phyloP scores from a whole-genome alignment of 2,113 vertebrate genomes.

The Urocitellus parryii region DNA sequence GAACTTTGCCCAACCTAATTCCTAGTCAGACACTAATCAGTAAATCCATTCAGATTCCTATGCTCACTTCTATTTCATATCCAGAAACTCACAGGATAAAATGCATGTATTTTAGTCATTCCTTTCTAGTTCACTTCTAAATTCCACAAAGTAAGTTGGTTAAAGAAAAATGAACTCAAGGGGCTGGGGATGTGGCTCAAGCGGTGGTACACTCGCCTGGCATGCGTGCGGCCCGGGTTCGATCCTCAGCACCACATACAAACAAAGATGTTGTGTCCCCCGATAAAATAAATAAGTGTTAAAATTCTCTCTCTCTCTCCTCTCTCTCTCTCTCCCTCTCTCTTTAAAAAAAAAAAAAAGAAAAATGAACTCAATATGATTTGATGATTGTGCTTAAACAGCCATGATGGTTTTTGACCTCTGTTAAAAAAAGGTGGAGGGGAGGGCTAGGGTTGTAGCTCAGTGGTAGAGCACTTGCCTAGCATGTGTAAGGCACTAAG shows the following conservation, averaged over 20 bases:
- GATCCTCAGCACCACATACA: too few species aligned
- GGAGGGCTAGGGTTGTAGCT: too few species aligned
- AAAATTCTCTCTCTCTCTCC: too few species aligned
- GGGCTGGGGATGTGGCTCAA: too few species aligned
- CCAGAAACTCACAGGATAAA: conserved; percentile 13
- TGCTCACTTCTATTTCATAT: background rate
- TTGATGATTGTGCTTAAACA: conserved; percentile 40
- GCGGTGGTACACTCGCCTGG: too few species aligned
- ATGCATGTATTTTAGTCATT: background rate
- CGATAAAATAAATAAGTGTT: too few species aligned
- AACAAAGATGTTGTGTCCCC: too few species aligned
- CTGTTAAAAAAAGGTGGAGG: background rate
- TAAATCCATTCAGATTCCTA: background rate
- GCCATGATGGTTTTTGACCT: background rate
- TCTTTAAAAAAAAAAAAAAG: conserved; percentile 37
- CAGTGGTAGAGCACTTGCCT: too few species aligned
- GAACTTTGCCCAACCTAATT: background rate
- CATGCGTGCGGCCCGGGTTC: too few species aligned
- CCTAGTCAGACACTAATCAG: background rate
- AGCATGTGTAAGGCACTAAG: too few species aligned
- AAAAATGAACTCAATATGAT: conserved; percentile 36
- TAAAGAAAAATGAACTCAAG: conserved; percentile 24
- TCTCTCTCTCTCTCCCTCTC: too few species aligned
- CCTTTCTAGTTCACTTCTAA: background rate
- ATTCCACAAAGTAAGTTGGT: conserved; percentile 22